Conservation (phyloP, 1,140 invertebrate genomes). For the Drosophila serrata region DNA sequence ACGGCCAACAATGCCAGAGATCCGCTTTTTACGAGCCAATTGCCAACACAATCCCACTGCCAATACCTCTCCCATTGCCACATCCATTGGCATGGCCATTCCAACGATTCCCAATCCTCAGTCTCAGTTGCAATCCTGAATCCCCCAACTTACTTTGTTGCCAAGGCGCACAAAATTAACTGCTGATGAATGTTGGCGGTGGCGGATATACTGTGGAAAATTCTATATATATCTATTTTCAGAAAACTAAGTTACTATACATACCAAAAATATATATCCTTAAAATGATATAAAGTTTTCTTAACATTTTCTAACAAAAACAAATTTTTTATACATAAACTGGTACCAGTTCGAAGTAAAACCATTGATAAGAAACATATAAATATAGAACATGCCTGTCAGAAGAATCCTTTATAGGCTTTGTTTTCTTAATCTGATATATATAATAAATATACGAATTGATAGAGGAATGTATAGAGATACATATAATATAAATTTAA, state of each 20-base stretch:
- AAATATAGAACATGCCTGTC: no score
- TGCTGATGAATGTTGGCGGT: conserved; percentile 73
- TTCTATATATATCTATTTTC: background rate
- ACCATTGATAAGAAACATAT: no score
- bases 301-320: no score
- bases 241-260: background rate
- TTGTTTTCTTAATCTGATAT: no score
- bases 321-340: no score
- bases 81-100: background rate
- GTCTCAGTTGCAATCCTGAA: conserved; percentile 7
- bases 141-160: conserved; percentile 70
- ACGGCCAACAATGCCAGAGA: conserved; percentile 50
- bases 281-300: no score
- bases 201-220: background rate
- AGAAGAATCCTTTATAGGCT: no score
- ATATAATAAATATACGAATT: no score
- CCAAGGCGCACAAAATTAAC: conserved; percentile 80
- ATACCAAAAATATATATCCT: no score
- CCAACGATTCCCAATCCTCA: background rate
- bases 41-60: conserved; percentile 64
- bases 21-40: conserved; percentile 77
- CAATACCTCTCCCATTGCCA: conserved; percentile 17
- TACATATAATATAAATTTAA: no score
- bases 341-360: no score
- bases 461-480: no score